These are phyloP conservation scores for Apantesis nais DNA, from an alignment of 2,888 invertebrate genomes.

Conservation along the genomic window DNA sequence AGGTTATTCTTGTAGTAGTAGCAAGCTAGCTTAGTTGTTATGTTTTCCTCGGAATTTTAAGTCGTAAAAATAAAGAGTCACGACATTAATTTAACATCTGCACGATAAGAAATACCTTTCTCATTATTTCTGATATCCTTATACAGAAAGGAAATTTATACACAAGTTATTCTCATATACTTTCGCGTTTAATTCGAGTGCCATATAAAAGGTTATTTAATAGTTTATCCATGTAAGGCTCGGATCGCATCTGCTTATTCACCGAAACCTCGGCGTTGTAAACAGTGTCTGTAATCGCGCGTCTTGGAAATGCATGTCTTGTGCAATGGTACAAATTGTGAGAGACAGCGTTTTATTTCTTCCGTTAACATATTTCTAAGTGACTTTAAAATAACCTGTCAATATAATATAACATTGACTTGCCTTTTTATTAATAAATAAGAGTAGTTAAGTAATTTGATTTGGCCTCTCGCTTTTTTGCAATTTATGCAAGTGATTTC, in stretches of 20 bases:
- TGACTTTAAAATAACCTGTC: background rate
- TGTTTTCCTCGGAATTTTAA: background rate
- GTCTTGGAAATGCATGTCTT: slow-evolving; percentile 32
- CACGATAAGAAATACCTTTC: background rate
- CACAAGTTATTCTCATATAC: slow-evolving; percentile 20
- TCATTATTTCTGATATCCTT: slow-evolving; percentile 11
- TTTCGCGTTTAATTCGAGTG: slow-evolving; percentile 23
- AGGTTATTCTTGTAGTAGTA: background rate
- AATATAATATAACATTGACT: background rate
- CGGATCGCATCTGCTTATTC: slow-evolving; percentile 28
- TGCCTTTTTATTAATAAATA: background rate
- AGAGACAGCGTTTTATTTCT: slow-evolving; percentile 24
- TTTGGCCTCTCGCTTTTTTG: no score
- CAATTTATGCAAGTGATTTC: no score
- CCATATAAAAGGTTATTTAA: slow-evolving; percentile 32
- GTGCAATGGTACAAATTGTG: slow-evolving; percentile 31
- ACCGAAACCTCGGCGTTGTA: slow-evolving; percentile 41
- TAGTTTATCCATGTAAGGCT: slow-evolving; percentile 32
- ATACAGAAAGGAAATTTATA: slow-evolving; percentile 17
- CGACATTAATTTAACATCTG: background rate
- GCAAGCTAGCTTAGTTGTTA: background rate
- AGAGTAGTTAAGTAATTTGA: background rate
- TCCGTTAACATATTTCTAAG: background rate
- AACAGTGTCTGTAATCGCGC: slow-evolving; percentile 34
- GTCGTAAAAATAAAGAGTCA: background rate